Conservation (phyloP, 1,140 invertebrate species). For the Planococcus citri region DNA sequence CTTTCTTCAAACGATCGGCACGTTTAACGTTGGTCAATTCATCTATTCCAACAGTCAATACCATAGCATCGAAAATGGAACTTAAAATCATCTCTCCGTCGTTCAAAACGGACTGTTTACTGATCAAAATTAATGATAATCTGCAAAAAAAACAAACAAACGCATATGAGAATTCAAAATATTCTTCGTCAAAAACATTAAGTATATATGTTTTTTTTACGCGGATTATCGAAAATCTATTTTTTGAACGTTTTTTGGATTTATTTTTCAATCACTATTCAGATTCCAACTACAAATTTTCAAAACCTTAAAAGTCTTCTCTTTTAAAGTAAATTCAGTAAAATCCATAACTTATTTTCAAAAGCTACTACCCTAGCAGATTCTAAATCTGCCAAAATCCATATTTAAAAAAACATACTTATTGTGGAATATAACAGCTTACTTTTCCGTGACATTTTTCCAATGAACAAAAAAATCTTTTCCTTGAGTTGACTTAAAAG, state of each 20-base stretch:
- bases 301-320: conserved; percentile 43
- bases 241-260: no score
- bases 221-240: no score
- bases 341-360: no score
- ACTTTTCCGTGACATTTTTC: conserved; percentile 58
- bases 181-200: background rate
- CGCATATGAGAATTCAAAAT: conserved; percentile 5
- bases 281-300: no score
- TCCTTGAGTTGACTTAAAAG: conserved; percentile 49
- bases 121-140: conserved; percentile 50
- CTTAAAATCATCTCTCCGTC: conserved; percentile 41
- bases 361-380: no score
- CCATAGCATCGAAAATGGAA: conserved; percentile 56
- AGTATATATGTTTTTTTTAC: no score
- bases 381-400: conserved; percentile 49
- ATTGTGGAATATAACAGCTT: conserved; percentile 42
- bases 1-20: conserved; percentile 63
- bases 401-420: conserved; percentile 69
- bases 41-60: conserved; percentile 62
- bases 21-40: conserved; percentile 59
- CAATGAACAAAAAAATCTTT: conserved; percentile 57
- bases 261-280: no score
- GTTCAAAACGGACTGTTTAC: conserved; percentile 45
- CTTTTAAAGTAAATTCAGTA: conserved; percentile 49
- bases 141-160: conserved; percentile 37